Conservation (phyloP, 2,888 invertebrate genomes). For the Oegoconia quadripuncta region DNA sequence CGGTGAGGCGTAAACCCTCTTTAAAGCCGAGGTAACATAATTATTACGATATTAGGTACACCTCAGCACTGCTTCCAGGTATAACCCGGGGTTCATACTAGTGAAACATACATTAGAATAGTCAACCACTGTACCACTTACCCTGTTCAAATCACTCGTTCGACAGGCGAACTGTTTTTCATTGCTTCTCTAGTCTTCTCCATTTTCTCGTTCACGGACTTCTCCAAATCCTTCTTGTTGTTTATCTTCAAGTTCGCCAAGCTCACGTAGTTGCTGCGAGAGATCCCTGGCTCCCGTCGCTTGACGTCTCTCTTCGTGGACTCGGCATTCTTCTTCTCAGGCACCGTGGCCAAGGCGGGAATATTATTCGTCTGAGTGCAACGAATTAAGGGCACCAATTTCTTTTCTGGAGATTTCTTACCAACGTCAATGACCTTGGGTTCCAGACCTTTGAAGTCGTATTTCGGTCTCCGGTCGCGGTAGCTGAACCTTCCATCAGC, state of each 20-base stretch:
- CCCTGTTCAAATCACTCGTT: slow-evolving; percentile 45
- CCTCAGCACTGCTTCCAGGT: too few species aligned
- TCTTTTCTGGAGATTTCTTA: slow-evolving; percentile 33
- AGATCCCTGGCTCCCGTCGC: slow-evolving; percentile 53
- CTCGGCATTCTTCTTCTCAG: slow-evolving; percentile 31
- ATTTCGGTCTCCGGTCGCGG: slow-evolving; percentile 44
- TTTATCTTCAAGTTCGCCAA: slow-evolving; percentile 69
- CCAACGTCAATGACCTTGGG: slow-evolving; percentile 48
- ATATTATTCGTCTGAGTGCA: slow-evolving; percentile 31
- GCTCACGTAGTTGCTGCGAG: slow-evolving; percentile 69
- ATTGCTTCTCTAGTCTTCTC: slow-evolving; percentile 21
- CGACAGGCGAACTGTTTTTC: slow-evolving; percentile 36
- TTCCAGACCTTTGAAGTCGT: slow-evolving; percentile 33
- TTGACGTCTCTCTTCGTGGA: slow-evolving; percentile 27
- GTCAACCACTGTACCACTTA: slow-evolving; percentile 10
- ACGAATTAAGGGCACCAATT: slow-evolving; percentile 31
- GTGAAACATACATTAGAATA: background rate
- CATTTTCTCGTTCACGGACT: slow-evolving; percentile 24
- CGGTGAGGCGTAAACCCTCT: too few species aligned
- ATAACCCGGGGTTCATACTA: too few species aligned
- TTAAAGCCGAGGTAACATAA: too few species aligned
- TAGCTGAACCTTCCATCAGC: slow-evolving; percentile 64
- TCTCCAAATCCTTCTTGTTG: slow-evolving; percentile 43
- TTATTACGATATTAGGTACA: too few species aligned
- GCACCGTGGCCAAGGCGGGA: slow-evolving; percentile 31